phyloP scores from a whole-genome alignment of 2,113 vertebrate species.

The Cyrtonyx montezumae region DNA sequence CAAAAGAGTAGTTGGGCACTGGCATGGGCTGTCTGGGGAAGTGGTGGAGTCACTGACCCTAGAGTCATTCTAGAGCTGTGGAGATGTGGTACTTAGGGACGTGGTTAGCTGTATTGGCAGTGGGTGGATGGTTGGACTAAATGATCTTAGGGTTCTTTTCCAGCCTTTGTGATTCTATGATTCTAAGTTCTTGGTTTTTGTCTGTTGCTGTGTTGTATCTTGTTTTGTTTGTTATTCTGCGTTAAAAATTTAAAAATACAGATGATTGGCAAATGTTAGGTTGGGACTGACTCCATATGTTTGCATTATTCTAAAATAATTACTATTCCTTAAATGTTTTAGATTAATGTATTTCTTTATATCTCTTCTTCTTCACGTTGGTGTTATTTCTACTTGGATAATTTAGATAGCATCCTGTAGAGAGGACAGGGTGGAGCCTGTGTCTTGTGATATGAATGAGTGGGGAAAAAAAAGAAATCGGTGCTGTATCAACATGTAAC shows the following conservation, averaged over 20 bases:
- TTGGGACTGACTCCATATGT: not conserved
- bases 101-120: too few species aligned
- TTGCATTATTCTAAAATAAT: not conserved
- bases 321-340: not conserved
- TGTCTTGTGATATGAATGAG: rapidly evolving
- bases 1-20: too few species aligned
- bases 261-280: not conserved
- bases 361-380: not conserved
- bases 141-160: too few species aligned
- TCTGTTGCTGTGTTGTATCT: too few species aligned
- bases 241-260: too few species aligned
- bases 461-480: rapidly evolving
- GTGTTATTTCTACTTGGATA: rapidly evolving
- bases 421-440: not conserved
- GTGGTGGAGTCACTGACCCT: too few species aligned
- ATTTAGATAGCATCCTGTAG: rapidly evolving
- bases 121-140: too few species aligned
- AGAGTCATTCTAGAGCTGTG: too few species aligned
- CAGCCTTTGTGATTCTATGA: not conserved
- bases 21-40: too few species aligned
- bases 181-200: not conserved
- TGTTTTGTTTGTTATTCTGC: not conserved
- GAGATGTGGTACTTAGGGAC: too few species aligned
- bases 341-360: not conserved
- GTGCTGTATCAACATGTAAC: too few species aligned